Percentiles rank a stretch among this genome's conserved stretches.
Evolutionary conservation across 2,888 invertebrate genomes (phyloP).

Genomic region (Agrochola macilenta): DNA sequence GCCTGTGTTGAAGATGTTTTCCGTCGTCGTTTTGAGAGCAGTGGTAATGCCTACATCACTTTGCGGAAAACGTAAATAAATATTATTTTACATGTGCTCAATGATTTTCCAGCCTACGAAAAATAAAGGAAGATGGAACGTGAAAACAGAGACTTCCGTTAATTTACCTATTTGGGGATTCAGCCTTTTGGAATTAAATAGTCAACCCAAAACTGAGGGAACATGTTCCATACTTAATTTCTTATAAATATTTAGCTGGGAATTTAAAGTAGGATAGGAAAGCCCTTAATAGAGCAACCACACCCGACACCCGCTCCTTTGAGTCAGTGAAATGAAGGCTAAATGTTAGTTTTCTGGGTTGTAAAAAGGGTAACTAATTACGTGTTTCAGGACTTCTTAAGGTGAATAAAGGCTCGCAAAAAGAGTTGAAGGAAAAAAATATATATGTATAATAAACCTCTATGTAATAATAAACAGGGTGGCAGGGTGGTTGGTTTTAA

Average conservation of each 20-base stretch:
- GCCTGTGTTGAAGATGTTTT: no score
- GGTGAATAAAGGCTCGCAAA: no score
- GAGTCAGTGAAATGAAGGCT: not conserved
- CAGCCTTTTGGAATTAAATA: slow-evolving; percentile 20
- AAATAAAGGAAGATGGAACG: not conserved
- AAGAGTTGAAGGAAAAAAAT: no score
- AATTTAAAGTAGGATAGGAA: slow-evolving; percentile 37
- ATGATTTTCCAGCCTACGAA: not conserved
- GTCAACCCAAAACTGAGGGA: slow-evolving; percentile 26
- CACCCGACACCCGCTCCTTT: slow-evolving; percentile 15
- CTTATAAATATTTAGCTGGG: slow-evolving; percentile 41
- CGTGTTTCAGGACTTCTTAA: no score
- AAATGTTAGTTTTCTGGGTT: slow-evolving; percentile 17
- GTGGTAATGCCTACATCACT: not conserved
- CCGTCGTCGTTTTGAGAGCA: no score
- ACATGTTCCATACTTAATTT: slow-evolving; percentile 31
- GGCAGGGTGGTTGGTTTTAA: no score
- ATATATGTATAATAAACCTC: no score
- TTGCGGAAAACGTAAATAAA: slow-evolving; percentile 7
- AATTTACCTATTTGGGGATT: slow-evolving; percentile 35
- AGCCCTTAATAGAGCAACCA: not conserved
- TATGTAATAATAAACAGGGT: no score
- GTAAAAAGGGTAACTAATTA: not conserved
- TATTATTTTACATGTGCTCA: slow-evolving; percentile 1
- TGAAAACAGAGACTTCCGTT: slow-evolving; percentile 9